Evolutionary conservation across 2,113 vertebrate genomes (phyloP), one percentile per base, ranked within the genome.

Genomic region (Catharus minimus): DNA sequence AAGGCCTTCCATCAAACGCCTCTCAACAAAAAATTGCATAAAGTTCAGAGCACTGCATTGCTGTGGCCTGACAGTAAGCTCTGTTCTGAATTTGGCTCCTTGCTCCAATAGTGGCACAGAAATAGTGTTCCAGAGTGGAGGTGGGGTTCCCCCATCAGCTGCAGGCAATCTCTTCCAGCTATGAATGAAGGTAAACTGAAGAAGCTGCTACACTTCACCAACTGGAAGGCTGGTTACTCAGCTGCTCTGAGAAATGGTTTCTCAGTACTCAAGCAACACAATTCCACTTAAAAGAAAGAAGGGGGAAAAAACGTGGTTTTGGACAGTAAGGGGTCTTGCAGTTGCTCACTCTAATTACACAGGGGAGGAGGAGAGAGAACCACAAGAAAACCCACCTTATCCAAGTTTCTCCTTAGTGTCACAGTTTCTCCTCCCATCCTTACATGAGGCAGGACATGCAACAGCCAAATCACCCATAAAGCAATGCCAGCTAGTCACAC

Each of bases 361-460:
- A 0, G 17, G 47, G 60, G 44, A 78, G 47, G 67, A 86, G 50
- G 38, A 83, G 75, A 80, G 69, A 50, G 53, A 86, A 58, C 66
- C 79, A 68, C 52, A 56, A 65, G 64, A 69, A 26, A 33, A 46
- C 60, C 39, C 28, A 46, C 24, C 38, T 89, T 71, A 65, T 22
- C 71, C 46, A 72, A 77, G 43, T 33, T 78, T 44, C 47, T 82
- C 33, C 47, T 93, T 91, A 96, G 90, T 91, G 91, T 93, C 50
- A 66, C 53, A n/a, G 19, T 74, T 85, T 86, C 62, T 82, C 56
- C 74, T 92, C 88, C 69, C 19, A 5, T 55, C 69, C 57, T 78
- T 52, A 43, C 7, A 19, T 47, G 55, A 88, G 66, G 47, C 58
- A 76, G 88, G 66, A 82, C 28, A 65, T 7, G 5, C 61, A 91